Evolutionary conservation across 2,888 invertebrate genomes (phyloP).

Genomic region (Drosophila buzzatii): DNA sequence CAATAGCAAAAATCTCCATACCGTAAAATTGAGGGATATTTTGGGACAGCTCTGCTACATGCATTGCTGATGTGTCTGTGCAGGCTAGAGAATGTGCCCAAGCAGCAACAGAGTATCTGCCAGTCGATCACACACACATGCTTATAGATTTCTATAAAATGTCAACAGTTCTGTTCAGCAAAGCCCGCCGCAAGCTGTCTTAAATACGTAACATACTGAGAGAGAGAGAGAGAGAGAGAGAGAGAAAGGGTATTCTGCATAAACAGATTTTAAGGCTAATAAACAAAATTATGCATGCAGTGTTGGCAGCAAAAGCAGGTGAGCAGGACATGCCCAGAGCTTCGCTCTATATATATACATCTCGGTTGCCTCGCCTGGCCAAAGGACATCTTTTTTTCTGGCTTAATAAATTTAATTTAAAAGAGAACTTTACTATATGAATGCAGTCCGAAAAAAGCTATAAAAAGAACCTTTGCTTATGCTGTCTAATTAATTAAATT

Average conservation of each 20-base stretch:
- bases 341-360: not conserved
- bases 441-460: constrained; percentile 10
- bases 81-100: not conserved
- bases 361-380: constrained; percentile 1
- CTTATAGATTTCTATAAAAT: not conserved
- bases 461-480: constrained; percentile 32
- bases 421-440: constrained; percentile 61
- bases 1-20: not conserved
- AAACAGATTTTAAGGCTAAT: constrained; percentile 77
- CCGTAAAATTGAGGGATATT: not conserved
- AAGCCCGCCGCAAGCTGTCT: constrained; percentile 6
- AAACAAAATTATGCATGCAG: constrained; percentile 74
- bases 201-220: constrained; percentile 4
- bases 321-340: constrained; percentile 24
- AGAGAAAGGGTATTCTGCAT: constrained; percentile 37
- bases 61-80: not conserved
- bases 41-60: not conserved
- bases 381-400: constrained; percentile 7
- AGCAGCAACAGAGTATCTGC: not conserved
- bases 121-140: not conserved
- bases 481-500: constrained; percentile 75
- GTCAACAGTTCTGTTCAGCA: not conserved
- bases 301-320: constrained; percentile 43
- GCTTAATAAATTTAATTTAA: constrained; percentile 54
- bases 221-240: too few relatives aligned